Percentiles rank a stretch among this genome's conserved stretches.
phyloP scores from a whole-genome alignment of 2,797 vertebrate species.

The Pempheris klunzingeri region DNA sequence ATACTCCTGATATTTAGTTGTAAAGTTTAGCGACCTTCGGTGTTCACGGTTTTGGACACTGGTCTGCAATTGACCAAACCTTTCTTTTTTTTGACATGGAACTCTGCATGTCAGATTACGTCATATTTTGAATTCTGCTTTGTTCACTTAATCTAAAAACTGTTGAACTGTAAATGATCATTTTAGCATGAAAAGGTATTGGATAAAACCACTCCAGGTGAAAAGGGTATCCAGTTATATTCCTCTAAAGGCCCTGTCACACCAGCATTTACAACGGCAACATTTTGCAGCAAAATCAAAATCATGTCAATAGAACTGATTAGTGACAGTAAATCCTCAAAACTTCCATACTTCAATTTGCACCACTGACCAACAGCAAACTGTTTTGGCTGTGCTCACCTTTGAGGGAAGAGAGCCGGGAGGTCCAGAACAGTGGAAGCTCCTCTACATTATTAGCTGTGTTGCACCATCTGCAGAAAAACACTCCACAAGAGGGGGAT shows the following conservation, averaged over 20 bases:
- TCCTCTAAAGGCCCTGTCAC: neutral
- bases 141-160: neutral
- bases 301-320: neutral
- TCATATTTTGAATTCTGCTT: neutral
- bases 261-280: too few relatives aligned
- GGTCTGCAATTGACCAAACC: neutral
- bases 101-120: neutral
- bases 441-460: neutral
- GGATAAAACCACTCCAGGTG: neutral
- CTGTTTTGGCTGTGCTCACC: too few relatives aligned
- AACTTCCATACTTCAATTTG: neutral
- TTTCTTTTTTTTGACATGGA: neutral
- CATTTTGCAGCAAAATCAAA: neutral
- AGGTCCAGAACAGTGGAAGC: neutral
- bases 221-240: neutral
- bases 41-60: neutral
- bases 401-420: neutral
- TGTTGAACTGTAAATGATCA: neutral
- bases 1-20: neutral
- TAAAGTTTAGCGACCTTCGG: neutral
- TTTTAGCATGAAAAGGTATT: neutral
- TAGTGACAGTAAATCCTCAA: neutral
- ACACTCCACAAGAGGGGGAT: neutral
- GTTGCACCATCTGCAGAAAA: neutral
- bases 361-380: neutral